Evolutionary conservation across 2,797 vertebrate genomes (phyloP), one percentile per base, ranked within the genome.

Genomic region (Pseudomugil tenellus): DNA sequence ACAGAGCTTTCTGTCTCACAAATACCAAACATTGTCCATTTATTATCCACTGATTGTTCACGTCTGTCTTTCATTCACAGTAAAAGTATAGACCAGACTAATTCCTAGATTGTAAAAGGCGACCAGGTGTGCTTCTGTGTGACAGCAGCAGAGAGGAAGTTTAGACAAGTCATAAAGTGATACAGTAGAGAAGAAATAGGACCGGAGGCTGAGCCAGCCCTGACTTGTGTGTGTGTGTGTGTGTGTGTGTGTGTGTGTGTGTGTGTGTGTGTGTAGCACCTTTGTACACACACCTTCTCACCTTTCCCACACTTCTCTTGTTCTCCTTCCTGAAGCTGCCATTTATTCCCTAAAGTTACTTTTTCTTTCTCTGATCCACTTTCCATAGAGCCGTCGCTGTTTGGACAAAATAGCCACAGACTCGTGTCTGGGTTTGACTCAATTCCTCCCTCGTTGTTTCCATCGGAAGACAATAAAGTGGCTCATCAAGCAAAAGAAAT

Each of bases 241-340:
- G n/a, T n/a, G n/a, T n/a, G n/a, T n/a, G n/a, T n/a, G n/a, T n/a
- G n/a, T n/a, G n/a, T n/a, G n/a, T n/a, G n/a, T n/a, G n/a, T n/a
- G n/a, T n/a, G n/a, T n/a, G n/a, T n/a, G n/a, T n/a, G n/a, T n/a
- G n/a, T n/a, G n/a, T n/a, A n/a, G 39, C 2, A 13, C 55, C 48
- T 72, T 67, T 66, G 54, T 60, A 35, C 31, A 53, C 51, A 58
- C 67, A 66, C 70, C 46, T 53, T 34, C 64, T 51, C 61, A 32
- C 43, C 64, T 75, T 79, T 87, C 87, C 84, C 80, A 86, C 84
- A 84, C 77, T 87, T 87, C 85, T 90, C 83, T 41, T 35, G 49
- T 86, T 84, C 67, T 76, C 25, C 23, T 71, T 77, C 84, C 74
- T 26, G 74, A 75, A 83, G 51, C 69, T 55, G 49, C 53, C 74